These are phyloP conservation scores for Heliocidaris tuberculata DNA, from an alignment of 35 echinoderm and acorn worm genomes.

Conservation along the genomic window DNA sequence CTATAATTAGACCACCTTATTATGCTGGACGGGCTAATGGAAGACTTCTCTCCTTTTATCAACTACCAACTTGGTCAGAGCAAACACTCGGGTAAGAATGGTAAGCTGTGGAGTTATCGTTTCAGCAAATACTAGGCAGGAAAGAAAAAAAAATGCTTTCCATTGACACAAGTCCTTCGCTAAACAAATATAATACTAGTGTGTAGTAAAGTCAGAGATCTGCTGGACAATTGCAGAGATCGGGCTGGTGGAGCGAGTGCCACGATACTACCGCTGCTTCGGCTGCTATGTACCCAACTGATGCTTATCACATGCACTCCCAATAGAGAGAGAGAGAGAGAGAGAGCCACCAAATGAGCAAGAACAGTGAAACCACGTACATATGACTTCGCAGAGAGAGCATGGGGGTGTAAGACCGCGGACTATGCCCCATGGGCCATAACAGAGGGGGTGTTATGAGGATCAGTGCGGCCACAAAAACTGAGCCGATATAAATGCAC, in stretches of 20 bases:
- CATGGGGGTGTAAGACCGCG: neutral
- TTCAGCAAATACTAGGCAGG: constrained; percentile 16
- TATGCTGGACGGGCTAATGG: constrained; percentile 2
- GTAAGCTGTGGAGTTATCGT: constrained; percentile 19
- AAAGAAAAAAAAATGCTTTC: neutral
- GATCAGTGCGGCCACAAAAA: neutral
- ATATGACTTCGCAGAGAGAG: neutral
- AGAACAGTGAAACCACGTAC: neutral
- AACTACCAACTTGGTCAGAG: constrained; percentile 26
- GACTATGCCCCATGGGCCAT: constrained; percentile 14
- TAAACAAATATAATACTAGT: neutral
- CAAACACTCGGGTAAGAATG: constrained; percentile 6
- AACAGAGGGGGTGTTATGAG: constrained; percentile 11
- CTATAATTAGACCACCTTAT: constrained; percentile 12
- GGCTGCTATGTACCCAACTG: neutral
- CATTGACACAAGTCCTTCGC: neutral
- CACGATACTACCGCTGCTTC: neutral
- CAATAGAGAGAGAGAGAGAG: neutral
- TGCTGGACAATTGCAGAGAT: neutral
- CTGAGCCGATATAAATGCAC: neutral
- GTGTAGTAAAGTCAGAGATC: neutral
- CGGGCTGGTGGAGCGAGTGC: neutral
- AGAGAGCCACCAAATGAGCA: neutral
- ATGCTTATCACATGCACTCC: constrained; percentile 9
- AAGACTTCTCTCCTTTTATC: constrained; percentile 21